phyloP scores from a whole-genome alignment of 1,140 invertebrate species.

The Cydia pomonella region DNA sequence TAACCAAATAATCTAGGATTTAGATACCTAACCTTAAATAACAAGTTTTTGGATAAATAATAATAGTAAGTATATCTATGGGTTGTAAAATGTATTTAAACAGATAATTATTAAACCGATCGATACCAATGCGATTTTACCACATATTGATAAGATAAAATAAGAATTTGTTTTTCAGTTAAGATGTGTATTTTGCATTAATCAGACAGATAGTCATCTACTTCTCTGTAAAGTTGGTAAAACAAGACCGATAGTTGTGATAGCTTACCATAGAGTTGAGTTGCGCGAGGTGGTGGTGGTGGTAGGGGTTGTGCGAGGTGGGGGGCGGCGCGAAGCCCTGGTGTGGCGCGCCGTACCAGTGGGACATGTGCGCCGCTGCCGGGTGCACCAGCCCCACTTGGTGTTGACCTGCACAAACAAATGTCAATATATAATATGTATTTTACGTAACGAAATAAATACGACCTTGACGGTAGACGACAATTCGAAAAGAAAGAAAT shows the following conservation, averaged over 20 bases:
- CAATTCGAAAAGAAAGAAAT: too few species aligned
- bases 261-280: slow-evolving; percentile 74
- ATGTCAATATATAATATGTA: slow-evolving; percentile 28
- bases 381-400: slow-evolving; percentile 74
- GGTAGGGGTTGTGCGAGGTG: slow-evolving; percentile 72
- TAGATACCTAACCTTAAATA: background rate
- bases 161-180: too few species aligned
- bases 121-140: too few species aligned
- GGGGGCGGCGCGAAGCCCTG: slow-evolving; percentile 74
- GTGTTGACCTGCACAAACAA: slow-evolving; percentile 64
- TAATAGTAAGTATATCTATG: too few species aligned
- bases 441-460: background rate
- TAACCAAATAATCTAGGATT: slow-evolving; percentile 4
- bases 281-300: slow-evolving; percentile 75
- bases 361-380: slow-evolving; percentile 76
- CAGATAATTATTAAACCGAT: too few species aligned
- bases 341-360: slow-evolving; percentile 76
- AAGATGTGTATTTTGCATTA: too few species aligned
- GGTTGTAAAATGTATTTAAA: too few species aligned
- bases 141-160: too few species aligned
- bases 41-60: background rate
- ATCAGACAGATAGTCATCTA: too few species aligned
- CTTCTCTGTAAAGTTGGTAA: too few species aligned
- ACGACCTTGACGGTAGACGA: background rate
- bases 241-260: too few species aligned